Evolutionary conservation across 92 coral and sea anemone genomes (phyloP), one percentile per base, ranked within the genome.

Genomic region (Zoanthus sociatus): DNA sequence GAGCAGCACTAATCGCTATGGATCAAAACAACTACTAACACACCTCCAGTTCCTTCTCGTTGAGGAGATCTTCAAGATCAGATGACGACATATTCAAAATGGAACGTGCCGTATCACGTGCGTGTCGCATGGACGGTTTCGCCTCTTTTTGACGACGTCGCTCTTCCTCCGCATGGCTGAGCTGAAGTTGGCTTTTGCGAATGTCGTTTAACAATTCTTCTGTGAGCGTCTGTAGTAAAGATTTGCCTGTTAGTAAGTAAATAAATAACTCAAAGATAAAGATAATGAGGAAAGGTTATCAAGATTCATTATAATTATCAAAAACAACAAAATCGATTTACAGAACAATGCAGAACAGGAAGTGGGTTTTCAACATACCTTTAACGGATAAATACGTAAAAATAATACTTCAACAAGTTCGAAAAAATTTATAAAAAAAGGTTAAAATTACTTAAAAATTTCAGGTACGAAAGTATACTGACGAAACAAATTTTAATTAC

Each of bases 91-190:
- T 46, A 16, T 81, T 81, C 9, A 81, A 71, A 66, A 81, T 81
- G 4, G 85, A 81, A 6, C 75, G 46, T 2, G 85, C 85, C 1
- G 85, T 66, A 44, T 81, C 85, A 66, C 85, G 85, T 21, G 85
- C 85, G 26, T 64, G 45, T 67, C 75, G 66, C 85, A 81, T 81
- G 75, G 85, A 55, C 33, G 85, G 85, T 12, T 81, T 81, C n/a
- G 85, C 85, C 75, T 81, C 85, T 76, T 81, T 81, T 15, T 81
- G 85, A 67, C 85, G 85, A 15, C 44, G 45, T 20, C 47, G 58
- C 21, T 66, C 61, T 81, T 81, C 85, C 30, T 81, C 61, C 7
- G 74, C 75, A 13, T 81, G 85, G 32, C 75, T 81, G 9, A 81
- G 75, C 74, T 66, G 85, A 9, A 81, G 48, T 12, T 75, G 73